A percentile compares a stretch with the other conserved stretches of the same genome.
phyloP scores from a whole-genome alignment of 2,113 vertebrate genomes.

The Salvelinus namaycush region DNA sequence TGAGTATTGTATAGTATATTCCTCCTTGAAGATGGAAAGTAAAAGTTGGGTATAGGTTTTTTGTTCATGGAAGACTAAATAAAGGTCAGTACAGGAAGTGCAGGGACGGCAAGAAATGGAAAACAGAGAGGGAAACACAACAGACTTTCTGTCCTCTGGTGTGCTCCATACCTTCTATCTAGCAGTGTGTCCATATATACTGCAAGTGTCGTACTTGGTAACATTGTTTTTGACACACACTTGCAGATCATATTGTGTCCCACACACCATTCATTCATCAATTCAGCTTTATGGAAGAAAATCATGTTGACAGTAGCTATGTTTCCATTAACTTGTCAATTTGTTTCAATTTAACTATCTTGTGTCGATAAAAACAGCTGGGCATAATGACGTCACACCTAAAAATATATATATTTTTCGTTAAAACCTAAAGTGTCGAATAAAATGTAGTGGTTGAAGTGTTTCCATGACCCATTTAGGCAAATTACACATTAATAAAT shows the following conservation, averaged over 20 bases:
- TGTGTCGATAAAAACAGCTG: too few species aligned
- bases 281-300: too few species aligned
- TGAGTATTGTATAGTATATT: slow-evolving; percentile 69
- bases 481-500: too few species aligned
- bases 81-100: slow-evolving; percentile 65
- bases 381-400: too few species aligned
- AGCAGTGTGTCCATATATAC: slow-evolving; percentile 22
- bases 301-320: too few species aligned
- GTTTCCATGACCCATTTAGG: too few species aligned
- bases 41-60: slow-evolving; percentile 72
- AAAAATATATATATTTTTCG: too few species aligned
- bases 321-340: too few species aligned
- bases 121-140: slow-evolving; percentile 54
- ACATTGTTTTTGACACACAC: slow-evolving; percentile 60
- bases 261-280: neutral
- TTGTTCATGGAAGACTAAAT: slow-evolving; percentile 81
- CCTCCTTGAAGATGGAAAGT: slow-evolving; percentile 68
- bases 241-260: slow-evolving; percentile 53
- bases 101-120: slow-evolving; percentile 50
- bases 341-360: too few species aligned
- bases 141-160: slow-evolving; percentile 13
- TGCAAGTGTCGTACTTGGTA: slow-evolving; percentile 33
- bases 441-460: too few species aligned
- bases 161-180: slow-evolving; percentile 3
- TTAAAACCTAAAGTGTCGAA: too few species aligned